These are phyloP conservation scores for Anas platyrhynchos DNA, from an alignment of 2,113 vertebrate genomes.

Conservation along the genomic window DNA sequence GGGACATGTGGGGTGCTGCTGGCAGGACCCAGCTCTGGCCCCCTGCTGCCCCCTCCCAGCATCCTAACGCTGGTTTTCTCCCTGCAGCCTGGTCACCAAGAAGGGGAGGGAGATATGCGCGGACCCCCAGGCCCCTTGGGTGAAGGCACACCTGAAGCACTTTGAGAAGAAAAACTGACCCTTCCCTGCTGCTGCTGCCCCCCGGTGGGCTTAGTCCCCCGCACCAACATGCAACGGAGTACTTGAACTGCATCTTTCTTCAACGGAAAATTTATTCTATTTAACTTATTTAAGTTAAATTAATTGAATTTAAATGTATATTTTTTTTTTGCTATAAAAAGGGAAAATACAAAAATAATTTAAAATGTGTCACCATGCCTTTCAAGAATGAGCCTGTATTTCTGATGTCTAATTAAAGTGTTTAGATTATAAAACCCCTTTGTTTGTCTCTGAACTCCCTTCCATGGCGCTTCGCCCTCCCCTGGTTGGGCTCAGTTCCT, in stretches of 20 bases:
- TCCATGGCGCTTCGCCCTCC: background rate
- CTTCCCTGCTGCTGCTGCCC: background rate
- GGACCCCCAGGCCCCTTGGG: background rate
- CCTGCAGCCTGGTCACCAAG: constrained; percentile 10
- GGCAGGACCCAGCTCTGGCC: too few relatives aligned
- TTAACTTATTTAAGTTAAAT: constrained; percentile 50
- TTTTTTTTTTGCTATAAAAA: background rate
- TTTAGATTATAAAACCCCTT: background rate
- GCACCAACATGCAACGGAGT: accelerated
- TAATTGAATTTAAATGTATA: background rate
- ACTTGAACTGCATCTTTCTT: background rate
- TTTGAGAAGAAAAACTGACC: background rate
- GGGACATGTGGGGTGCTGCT: background rate
- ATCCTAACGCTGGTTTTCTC: background rate
- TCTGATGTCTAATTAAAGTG: background rate
- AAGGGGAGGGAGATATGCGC: background rate
- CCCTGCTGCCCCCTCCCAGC: background rate
- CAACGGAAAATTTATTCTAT: background rate
- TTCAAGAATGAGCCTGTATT: accelerated
- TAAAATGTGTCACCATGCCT: background rate
- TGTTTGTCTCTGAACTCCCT: background rate
- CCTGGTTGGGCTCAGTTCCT: background rate
- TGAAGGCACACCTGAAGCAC: background rate
- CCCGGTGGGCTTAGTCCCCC: background rate
- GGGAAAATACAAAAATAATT: background rate